Evolutionary conservation across 2,113 vertebrate species (phyloP), one percentile per base, ranked within the genome.

Genomic region (Aphelocoma coerulescens): DNA sequence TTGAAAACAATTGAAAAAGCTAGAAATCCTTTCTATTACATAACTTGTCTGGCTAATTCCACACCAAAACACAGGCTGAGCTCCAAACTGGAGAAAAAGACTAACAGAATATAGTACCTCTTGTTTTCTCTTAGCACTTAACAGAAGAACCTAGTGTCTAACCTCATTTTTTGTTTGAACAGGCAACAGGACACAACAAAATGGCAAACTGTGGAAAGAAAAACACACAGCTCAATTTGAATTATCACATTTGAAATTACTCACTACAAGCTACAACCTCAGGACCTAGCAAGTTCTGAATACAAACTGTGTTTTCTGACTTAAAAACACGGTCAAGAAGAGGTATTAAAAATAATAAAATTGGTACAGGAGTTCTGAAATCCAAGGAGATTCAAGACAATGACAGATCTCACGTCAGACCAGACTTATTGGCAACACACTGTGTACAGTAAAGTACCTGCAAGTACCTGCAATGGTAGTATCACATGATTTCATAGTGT

Each of bases 21-120:
- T 68, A 93, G 69, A 95, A 89, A 93, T 68, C 48, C 19, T 59
- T 80, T 84, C 65, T 87, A 37, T 89, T 93, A 85, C 30, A 37
- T 89, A 95, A 87, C 10, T 75, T 33, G 6, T 52, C 76, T 39
- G 51, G 39, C 63, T 81, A 79, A 77, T 61, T 84, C 57, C 86
- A 91, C 90, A 91, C 26, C 73, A 87, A 89, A 97, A 92, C 76
- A 95, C 44, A 75, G 61, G 43, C 61, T 85, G 44, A 84, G 52
- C 30, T 78, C 61, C 89, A 84, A 88, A 72, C 11, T 46, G 61
- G 52, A 91, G 39, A 16, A 55, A 89, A 95, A 87, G 3, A 7
- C 35, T 59, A 74, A 63, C 16, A 91, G 46, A 96, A 91, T 74
- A 55, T 12, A 74, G 61, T 7, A 80, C 33, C 48, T 84, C 68